These are phyloP conservation scores for Amazona guildingii DNA, from an alignment of 2,113 vertebrate species.

Conservation along the genomic window DNA sequence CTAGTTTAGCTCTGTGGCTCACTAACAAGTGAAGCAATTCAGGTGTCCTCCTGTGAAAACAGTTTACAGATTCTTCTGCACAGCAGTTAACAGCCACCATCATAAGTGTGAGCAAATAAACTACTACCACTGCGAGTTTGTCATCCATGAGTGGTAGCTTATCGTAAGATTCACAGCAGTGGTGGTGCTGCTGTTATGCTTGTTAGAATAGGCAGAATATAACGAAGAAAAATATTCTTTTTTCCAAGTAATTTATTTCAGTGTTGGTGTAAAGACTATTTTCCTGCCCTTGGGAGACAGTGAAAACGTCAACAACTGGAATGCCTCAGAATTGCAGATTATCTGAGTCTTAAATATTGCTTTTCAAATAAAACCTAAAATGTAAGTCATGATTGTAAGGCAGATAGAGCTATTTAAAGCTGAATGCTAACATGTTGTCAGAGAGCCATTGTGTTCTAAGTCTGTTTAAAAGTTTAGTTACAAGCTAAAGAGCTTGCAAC, in stretches of 20 bases:
- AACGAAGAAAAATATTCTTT: background rate
- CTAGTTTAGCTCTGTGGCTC: background rate
- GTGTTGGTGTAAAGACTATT: background rate
- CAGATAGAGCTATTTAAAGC: background rate
- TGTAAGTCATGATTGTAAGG: background rate
- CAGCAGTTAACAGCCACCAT: background rate
- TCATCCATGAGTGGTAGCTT: background rate
- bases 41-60: background rate
- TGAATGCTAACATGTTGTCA: background rate
- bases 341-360: background rate
- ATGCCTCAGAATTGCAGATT: background rate
- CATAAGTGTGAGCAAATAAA: background rate
- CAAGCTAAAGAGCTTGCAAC: background rate
- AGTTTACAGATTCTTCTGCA: background rate
- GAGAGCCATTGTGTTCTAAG: background rate
- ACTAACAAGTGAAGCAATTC: background rate
- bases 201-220: background rate
- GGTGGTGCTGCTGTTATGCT: background rate
- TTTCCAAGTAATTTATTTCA: background rate
- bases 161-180: background rate
- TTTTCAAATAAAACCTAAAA: slow-evolving; percentile 26
- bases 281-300: background rate
- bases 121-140: background rate
- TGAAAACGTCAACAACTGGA: background rate
- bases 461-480: background rate